Percentiles rank a stretch among this genome's conserved stretches.
Conservation (phyloP, 2,113 vertebrate species). For the Myocastor coypus region DNA sequence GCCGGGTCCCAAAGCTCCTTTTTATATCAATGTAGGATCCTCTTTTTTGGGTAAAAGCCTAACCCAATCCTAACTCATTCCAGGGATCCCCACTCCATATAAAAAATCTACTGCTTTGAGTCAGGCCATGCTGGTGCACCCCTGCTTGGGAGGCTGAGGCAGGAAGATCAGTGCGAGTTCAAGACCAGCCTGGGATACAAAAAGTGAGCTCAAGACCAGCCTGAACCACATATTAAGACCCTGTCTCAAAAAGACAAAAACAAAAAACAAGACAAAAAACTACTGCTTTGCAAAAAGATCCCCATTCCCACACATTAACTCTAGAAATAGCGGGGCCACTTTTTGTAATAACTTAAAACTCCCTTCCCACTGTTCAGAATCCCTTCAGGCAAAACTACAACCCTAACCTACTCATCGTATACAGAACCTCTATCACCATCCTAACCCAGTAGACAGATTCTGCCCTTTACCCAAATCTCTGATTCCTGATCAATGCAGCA, state of each 20-base stretch:
- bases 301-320: not conserved
- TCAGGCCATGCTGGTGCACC: too few species aligned
- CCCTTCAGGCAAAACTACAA: too few species aligned
- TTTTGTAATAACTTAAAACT: not conserved
- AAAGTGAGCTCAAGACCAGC: too few species aligned
- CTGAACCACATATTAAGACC: too few species aligned
- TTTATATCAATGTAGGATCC: not conserved
- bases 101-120: too few species aligned
- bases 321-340: not conserved
- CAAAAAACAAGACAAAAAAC: not conserved
- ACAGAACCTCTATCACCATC: not conserved
- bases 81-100: not conserved
- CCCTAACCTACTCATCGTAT: too few species aligned
- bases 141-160: too few species aligned
- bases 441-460: not conserved
- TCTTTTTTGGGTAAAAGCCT: not conserved
- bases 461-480: not conserved
- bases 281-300: not conserved
- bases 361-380: not conserved
- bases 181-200: too few species aligned
- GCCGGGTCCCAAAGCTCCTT: not conserved
- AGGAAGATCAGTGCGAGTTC: too few species aligned
- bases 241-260: too few species aligned
- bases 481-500: not conserved
- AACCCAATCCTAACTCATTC: not conserved